phyloP scores from a whole-genome alignment of 2,797 vertebrate genomes.

The Channallabes apus region DNA sequence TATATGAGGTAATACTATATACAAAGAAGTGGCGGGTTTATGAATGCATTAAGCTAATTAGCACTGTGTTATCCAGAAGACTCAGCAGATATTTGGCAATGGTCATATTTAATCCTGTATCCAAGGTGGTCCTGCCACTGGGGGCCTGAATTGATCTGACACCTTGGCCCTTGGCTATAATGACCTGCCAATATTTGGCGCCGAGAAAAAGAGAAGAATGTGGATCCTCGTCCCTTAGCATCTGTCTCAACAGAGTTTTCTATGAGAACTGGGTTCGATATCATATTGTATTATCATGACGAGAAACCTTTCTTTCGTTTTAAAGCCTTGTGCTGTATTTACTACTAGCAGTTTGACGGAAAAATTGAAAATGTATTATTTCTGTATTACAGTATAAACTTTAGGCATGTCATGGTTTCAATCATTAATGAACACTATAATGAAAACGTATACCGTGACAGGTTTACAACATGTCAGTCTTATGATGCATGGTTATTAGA shows the following conservation, averaged over 20 bases:
- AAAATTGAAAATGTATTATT: no score
- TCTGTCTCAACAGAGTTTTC: conserved; percentile 30
- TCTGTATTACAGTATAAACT: no score
- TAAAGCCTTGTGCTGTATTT: background rate
- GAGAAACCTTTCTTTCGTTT: background rate
- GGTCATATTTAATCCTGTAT: conserved; percentile 42
- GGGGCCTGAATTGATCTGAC: conserved; percentile 54
- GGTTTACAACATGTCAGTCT: background rate
- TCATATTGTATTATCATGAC: conserved; percentile 7
- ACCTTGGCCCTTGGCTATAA: conserved; percentile 61
- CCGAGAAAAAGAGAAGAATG: conserved; percentile 47
- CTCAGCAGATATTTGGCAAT: conserved; percentile 21
- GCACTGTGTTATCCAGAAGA: conserved; percentile 24
- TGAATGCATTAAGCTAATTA: conserved; percentile 20
- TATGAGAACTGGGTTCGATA: background rate
- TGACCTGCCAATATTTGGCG: conserved; percentile 64
- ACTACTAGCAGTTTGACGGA: background rate
- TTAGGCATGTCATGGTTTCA: background rate
- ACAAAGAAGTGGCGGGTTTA: background rate
- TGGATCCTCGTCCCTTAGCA: conserved; percentile 23
- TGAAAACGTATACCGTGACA: background rate
- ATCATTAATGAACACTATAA: background rate
- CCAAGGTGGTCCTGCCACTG: conserved; percentile 66
- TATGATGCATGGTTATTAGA: background rate
- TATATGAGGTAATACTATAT: background rate